Evolutionary conservation across 2,113 vertebrate species (phyloP).

Genomic region (Dolichotis patagonum): DNA sequence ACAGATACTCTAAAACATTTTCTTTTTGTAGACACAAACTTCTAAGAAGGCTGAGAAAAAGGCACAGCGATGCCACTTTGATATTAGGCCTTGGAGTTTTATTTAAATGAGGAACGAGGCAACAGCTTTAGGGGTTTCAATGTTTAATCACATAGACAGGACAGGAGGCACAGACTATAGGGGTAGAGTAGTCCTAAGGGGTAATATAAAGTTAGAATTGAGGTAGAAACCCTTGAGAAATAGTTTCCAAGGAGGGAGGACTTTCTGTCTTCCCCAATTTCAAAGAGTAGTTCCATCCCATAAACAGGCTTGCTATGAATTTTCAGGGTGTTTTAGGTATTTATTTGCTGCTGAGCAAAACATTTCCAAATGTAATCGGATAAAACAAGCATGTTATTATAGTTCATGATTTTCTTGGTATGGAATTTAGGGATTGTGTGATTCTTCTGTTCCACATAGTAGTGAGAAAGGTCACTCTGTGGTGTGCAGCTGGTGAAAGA

Average conservation of each 20-base stretch:
- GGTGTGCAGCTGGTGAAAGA: neutral
- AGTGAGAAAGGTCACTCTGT: slow-evolving; percentile 19
- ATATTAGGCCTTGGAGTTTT: slow-evolving; percentile 51
- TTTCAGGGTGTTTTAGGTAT: neutral
- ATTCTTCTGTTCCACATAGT: neutral
- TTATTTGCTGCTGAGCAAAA: neutral
- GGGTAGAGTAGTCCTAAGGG: neutral
- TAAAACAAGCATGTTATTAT: neutral
- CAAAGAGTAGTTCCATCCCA: neutral
- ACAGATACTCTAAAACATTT: slow-evolving; percentile 29
- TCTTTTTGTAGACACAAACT: slow-evolving; percentile 5
- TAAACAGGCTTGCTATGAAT: neutral
- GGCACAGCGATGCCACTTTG: neutral
- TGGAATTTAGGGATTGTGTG: neutral
- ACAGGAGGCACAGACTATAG: slow-evolving; percentile 9
- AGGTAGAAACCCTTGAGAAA: neutral
- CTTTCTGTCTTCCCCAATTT: neutral
- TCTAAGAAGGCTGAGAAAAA: slow-evolving; percentile 55
- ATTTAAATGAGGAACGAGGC: slow-evolving; percentile 57
- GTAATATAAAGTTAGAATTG: slow-evolving; percentile 19
- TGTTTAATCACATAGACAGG: slow-evolving; percentile 41
- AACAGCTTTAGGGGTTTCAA: neutral
- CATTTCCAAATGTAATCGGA: slow-evolving; percentile 12
- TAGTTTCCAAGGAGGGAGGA: neutral
- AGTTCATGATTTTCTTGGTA: neutral